Evolutionary conservation across 2,888 invertebrate species (phyloP), one percentile per base, ranked within the genome.

Genomic region (Lydus trimaculatus): DNA sequence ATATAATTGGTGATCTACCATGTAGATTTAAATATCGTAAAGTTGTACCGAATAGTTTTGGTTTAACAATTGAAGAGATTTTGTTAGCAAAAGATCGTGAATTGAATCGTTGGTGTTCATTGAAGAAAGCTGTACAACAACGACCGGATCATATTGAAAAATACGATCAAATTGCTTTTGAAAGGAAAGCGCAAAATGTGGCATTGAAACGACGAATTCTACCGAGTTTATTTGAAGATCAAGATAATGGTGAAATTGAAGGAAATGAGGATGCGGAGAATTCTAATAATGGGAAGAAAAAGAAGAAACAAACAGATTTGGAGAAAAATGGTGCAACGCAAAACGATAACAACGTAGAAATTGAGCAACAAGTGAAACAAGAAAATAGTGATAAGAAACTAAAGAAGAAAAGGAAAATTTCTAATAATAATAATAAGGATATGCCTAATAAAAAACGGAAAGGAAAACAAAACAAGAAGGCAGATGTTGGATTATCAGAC

Each of bases 11-110:
- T 0, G 97, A 98, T 81, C 84, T 94, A 76, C 96, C 96, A 0
- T 97, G 97, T 70, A 88, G 95, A 76, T 99, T 98, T 85, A 97
- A 96, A 81, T 99, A 99, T 82, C 89, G 97, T 31, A 90, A 94
- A 82, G 97, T 95, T 0, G 88, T 91, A 52, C 92, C 97, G 0
- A 98, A 98, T 84, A 92, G 93, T 85, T 99, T 94, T 85, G 99
- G 99, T 0, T 87, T 99, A 28, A 90, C 91, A 6, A 87, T 93
- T 59, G 97, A 97, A 79, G 99, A 99, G 95, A 97, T 99, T 79
- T 87, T 99, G 66, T 85, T 90, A 76, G 96, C 97, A 0, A 94
- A 96, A 80, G 99, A 99, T 83, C 92, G 91, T 75, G 98, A 99
- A 84, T 86, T 99, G 9, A 99, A 99, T 79, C 91, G 91, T 78